phyloP scores from a whole-genome alignment of 1,140 invertebrate species.

The Dendroctonus valens region DNA sequence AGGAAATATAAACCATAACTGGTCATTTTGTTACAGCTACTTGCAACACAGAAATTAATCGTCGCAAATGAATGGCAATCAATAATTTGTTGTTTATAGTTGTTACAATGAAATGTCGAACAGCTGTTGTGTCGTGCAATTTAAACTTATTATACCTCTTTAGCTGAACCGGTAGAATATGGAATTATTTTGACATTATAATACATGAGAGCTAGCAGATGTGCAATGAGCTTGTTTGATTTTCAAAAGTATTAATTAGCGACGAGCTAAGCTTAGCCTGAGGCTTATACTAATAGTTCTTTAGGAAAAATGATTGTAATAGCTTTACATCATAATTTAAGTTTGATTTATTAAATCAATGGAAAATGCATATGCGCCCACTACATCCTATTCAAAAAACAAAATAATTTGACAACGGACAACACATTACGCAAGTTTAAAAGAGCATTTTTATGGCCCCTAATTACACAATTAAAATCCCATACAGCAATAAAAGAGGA shows the following conservation, averaged over 20 bases:
- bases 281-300: no score
- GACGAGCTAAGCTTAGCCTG: no score
- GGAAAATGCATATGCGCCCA: no score
- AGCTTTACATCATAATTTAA: no score
- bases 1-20: conserved; percentile 26
- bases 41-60: conserved; percentile 11
- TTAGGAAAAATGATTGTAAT: no score
- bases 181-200: no score
- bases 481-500: conserved; percentile 30
- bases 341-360: no score
- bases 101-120: background rate
- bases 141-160: background rate
- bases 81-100: conserved; percentile 6
- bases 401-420: conserved; percentile 16
- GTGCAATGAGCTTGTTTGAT: no score
- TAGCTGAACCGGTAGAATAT: background rate
- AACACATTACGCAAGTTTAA: conserved; percentile 22
- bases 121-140: no score
- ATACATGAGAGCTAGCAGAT: no score
- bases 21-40: conserved; percentile 10
- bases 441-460: conserved; percentile 29
- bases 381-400: background rate
- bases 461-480: conserved; percentile 34
- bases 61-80: conserved; percentile 4
- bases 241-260: no score